Conservation (phyloP, 1,140 invertebrate genomes). For the Manduca sexta region DNA sequence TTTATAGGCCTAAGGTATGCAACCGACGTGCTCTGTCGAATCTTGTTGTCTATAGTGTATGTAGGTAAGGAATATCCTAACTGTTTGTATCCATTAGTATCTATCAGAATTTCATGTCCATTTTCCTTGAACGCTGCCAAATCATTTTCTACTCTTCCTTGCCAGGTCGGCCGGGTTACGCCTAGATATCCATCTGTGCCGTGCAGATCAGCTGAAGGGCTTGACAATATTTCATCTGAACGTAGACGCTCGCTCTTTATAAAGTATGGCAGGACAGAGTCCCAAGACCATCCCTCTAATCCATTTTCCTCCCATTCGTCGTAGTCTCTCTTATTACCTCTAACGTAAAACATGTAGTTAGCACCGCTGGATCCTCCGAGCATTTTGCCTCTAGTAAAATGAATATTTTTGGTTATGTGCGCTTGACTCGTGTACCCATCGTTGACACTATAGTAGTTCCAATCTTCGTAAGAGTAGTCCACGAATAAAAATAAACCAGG, state of each 20-base stretch:
- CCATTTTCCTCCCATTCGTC: constrained; percentile 89
- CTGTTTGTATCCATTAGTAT: constrained; percentile 86
- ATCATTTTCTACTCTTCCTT: constrained; percentile 73
- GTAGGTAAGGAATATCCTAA: constrained; percentile 87
- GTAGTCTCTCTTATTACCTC: constrained; percentile 87
- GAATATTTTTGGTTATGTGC: constrained; percentile 75
- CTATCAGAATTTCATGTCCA: constrained; percentile 83
- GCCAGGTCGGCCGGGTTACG: constrained; percentile 81
- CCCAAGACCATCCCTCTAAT: constrained; percentile 90
- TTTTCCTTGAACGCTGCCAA: constrained; percentile 85
- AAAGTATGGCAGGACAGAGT: constrained; percentile 86
- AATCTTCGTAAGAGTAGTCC: constrained; percentile 62
- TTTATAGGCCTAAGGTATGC: constrained; percentile 86
- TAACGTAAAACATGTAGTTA: constrained; percentile 95
- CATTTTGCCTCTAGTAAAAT: constrained; percentile 78
- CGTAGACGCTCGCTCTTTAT: constrained; percentile 88
- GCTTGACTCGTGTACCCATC: constrained; percentile 78
- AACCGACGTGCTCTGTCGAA: constrained; percentile 88
- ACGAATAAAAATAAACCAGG: constrained; percentile 33
- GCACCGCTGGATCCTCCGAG: constrained; percentile 90
- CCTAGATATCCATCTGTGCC: constrained; percentile 26
- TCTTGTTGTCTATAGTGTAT: constrained; percentile 85
- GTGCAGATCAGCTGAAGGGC: constrained; percentile 28
- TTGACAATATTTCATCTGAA: constrained; percentile 80
- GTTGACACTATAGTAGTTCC: constrained; percentile 81